Evolutionary conservation across 2,797 vertebrate species (phyloP).

Genomic region (Chrysocyon brachyurus): DNA sequence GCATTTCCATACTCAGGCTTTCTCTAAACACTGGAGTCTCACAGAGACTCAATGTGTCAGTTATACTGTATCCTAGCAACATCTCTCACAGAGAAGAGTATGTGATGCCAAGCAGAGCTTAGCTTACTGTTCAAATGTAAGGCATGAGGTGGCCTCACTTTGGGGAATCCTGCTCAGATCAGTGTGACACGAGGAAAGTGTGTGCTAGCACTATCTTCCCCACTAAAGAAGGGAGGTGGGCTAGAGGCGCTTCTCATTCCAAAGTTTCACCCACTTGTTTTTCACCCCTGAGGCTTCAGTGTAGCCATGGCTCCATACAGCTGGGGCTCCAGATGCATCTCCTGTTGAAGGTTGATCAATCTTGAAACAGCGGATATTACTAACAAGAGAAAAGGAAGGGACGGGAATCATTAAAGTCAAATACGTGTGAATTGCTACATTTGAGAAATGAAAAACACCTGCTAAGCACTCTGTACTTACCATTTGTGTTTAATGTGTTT

Average conservation of each 20-base stretch:
- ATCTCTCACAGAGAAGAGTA: conserved; percentile 68
- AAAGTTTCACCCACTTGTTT: conserved; percentile 92
- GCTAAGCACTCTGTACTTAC: not conserved
- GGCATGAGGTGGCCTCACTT: conserved; percentile 54
- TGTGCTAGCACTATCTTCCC: not conserved
- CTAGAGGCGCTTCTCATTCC: not conserved
- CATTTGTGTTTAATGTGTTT: not conserved
- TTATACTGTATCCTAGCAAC: conserved; percentile 88
- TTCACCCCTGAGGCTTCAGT: conserved; percentile 97
- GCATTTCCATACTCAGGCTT: conserved; percentile 78
- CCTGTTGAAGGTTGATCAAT: conserved; percentile 95
- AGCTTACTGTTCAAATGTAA: not conserved
- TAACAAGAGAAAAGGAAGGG: conserved; percentile 80
- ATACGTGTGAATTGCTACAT: not conserved
- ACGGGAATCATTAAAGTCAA: not conserved
- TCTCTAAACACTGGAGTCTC: conserved; percentile 77
- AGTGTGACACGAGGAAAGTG: conserved; percentile 29
- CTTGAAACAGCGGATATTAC: conserved; percentile 98
- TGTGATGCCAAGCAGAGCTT: conserved; percentile 62
- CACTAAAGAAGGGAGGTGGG: not conserved
- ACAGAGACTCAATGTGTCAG: conserved; percentile 67
- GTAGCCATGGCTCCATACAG: conserved; percentile 98
- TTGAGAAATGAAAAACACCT: not conserved
- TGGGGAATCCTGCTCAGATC: conserved; percentile 12
- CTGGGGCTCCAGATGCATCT: conserved; percentile 94